phyloP scores from a whole-genome alignment of 1,140 invertebrate species.

The Macrocentrus cingulum region DNA sequence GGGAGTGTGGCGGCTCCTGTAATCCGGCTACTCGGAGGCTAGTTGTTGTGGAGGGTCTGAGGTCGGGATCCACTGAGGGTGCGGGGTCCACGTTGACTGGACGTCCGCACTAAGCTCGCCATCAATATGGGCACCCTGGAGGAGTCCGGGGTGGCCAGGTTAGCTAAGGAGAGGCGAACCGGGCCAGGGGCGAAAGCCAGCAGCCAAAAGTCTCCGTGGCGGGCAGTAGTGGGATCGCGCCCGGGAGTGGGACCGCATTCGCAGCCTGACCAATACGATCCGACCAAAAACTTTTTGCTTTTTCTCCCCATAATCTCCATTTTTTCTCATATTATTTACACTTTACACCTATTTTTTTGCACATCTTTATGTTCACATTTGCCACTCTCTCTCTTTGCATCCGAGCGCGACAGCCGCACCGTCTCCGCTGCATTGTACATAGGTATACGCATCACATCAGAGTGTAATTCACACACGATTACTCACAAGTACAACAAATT shows the following conservation, averaged over 20 bases:
- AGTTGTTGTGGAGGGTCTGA: conserved; percentile 81
- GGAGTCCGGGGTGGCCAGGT: conserved; percentile 84
- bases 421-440: too few relatives aligned
- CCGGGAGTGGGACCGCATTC: conserved; percentile 83
- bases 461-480: too few relatives aligned
- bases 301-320: conserved; percentile 34
- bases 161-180: conserved; percentile 90
- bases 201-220: conserved; percentile 95
- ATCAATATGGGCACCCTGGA: conserved; percentile 86
- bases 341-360: background rate
- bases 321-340: conserved; percentile 3
- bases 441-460: too few relatives aligned
- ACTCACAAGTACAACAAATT: too few relatives aligned
- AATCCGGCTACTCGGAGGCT: conserved; percentile 92
- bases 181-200: conserved; percentile 96
- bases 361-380: background rate
- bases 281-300: conserved; percentile 75
- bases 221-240: conserved; percentile 96
- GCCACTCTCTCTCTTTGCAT: too few relatives aligned
- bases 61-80: conserved; percentile 74
- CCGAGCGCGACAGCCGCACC: too few relatives aligned
- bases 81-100: conserved; percentile 73
- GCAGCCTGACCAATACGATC: conserved; percentile 84
- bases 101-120: conserved; percentile 86
- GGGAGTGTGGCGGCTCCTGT: conserved; percentile 89